phyloP scores from a whole-genome alignment of 2,113 vertebrate species.

The Tringa solitaria region DNA sequence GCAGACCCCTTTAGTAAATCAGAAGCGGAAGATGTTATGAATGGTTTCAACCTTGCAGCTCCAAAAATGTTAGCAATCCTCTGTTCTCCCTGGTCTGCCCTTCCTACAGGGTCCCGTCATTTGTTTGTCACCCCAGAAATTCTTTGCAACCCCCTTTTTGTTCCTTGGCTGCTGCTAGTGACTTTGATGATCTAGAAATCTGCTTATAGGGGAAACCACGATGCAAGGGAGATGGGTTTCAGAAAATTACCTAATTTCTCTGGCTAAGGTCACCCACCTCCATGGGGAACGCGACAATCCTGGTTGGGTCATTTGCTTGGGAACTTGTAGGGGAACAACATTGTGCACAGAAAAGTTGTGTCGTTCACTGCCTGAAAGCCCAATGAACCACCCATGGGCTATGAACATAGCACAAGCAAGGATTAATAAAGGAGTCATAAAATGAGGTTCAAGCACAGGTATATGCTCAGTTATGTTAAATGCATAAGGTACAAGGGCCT shows the following conservation, averaged over 20 bases:
- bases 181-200: background rate
- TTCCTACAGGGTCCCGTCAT: background rate
- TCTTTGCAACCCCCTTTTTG: background rate
- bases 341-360: background rate
- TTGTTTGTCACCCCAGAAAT: background rate
- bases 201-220: background rate
- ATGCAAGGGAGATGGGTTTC: background rate
- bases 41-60: background rate
- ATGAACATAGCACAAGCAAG: background rate
- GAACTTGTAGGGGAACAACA: background rate
- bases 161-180: background rate
- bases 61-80: background rate
- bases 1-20: background rate
- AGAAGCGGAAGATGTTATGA: background rate
- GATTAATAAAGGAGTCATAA: background rate
- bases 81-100: background rate
- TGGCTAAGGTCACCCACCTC: background rate
- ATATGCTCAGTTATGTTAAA: background rate
- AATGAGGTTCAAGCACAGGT: background rate
- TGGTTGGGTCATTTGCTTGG: background rate
- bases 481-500: background rate
- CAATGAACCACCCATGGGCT: background rate
- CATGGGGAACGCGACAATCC: rapidly evolving
- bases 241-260: background rate
- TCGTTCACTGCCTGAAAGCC: background rate